Conservation (phyloP, 2,888 invertebrate genomes). For the Tenthredo notha region DNA sequence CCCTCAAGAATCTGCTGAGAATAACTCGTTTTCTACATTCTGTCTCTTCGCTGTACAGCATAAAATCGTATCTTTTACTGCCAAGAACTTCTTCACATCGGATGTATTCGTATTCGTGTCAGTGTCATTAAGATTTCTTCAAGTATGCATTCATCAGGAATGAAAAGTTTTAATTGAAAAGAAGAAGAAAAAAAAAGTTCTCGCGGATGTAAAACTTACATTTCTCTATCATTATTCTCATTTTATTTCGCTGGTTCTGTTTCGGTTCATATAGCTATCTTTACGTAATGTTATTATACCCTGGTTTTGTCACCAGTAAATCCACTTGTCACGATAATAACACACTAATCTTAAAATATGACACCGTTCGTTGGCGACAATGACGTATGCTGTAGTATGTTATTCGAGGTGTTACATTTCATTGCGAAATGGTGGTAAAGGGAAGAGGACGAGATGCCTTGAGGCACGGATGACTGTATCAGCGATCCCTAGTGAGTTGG, state of each 20-base stretch:
- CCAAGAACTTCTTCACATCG: background rate
- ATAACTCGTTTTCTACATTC: background rate
- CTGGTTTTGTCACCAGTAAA: background rate
- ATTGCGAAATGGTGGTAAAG: background rate
- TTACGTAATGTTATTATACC: no score
- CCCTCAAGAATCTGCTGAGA: background rate
- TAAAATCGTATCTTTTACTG: background rate
- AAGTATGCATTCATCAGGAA: background rate
- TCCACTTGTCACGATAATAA: background rate
- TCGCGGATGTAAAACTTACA: background rate
- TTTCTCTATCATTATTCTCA: background rate
- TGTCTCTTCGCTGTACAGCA: background rate
- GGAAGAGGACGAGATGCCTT: background rate
- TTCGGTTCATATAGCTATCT: background rate
- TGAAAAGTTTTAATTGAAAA: background rate
- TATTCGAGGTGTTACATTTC: conserved; percentile 16
- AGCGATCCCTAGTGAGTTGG: conserved; percentile 23
- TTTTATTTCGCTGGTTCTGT: background rate
- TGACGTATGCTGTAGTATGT: background rate
- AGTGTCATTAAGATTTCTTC: background rate
- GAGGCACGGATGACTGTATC: conserved; percentile 6
- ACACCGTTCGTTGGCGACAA: background rate
- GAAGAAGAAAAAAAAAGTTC: no score
- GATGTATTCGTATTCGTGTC: background rate
- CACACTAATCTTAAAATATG: background rate